Base-by-base conservation (phyloP, 2,888 invertebrate genomes). In the Phrixothrix hirtus region DNA sequence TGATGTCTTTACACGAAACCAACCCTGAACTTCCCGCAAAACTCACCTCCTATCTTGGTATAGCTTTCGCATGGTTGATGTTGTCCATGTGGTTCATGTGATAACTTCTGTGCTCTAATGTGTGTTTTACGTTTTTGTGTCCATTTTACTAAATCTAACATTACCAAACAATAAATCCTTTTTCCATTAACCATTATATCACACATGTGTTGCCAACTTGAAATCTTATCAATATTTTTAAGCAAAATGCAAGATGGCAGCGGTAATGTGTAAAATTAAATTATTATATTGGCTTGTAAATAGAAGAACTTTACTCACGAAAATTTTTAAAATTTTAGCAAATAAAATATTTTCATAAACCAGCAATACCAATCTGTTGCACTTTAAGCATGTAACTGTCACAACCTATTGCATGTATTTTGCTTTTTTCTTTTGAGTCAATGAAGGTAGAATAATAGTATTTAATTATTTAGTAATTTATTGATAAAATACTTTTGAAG, bases 1-100 rank as follows among this genome's bases (percentile, higher is more conserved):
- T 92, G 82, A 89, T 91, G 84, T 91, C 91, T 84, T 89, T 88
- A 83, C 88, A 88, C 81, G 85, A 88, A 77, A 79, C 79, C 39
- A 58, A 57, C 47, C 52, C 55, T 49, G 52, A 55, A 16, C 47
- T 57, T 38, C 57, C 59, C 34, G 51, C 48, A 52, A 45, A 49
- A 43, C 52, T 59, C 49, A 55, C 60, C 46, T 55, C 57, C 49
- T 53, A 54, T 48, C 53, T 54, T 42, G 55, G 51, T 49, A 58
- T 53, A 56, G 59, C 46, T 46, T 46, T 32, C 15, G 52, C 52
- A 48, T 48, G 48, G 7, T 48, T 41, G 30, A 12, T 48, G 48
- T 48, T 48, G 32, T 46, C 13, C 14, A 11, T 46, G 38, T 38
- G 7, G 30, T 30, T n/a, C n/a, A n/a, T n/a, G n/a, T n/a, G n/a